Base-by-base conservation (phyloP, 2,888 invertebrate genomes). In the Amorpha juglandis region DNA sequence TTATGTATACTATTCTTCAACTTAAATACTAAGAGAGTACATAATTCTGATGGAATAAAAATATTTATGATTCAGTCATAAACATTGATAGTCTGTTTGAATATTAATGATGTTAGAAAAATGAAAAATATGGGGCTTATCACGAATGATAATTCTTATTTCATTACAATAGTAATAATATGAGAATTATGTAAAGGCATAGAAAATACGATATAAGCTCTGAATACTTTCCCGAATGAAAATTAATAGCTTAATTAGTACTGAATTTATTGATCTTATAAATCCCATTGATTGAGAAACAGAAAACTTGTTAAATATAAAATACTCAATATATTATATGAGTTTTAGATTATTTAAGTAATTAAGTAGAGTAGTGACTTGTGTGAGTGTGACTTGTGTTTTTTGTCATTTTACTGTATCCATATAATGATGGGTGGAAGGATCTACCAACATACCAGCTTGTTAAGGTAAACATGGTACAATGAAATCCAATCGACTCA, bases 381-480 rank as follows among this genome's bases (percentile, higher is more conserved):
- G 81, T 87, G 84, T 92, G 86, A 85, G 87, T 93, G 91, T 93
- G 92, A 93, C 91, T 89, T 91, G 90, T 92, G 87, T 90, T 87
- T 93, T 92, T 92, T 91, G 86, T 89, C 86, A 83, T 90, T 91
- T 92, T 91, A 88, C 91, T 93, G 82, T 89, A 90, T 58, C 90
- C 91, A 83, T 91, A 87, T 86, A 84, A 88, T 91, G 90, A 90
- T 90, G 91, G 89, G 87, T 91, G 94, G 92, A 94, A 95, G 95
- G 94, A 95, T 91, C 94, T 95, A 93, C 95, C 94, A 90, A 94
- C 94, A 91, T 94, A 94, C 93, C 95, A 94, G 94, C 95, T 95
- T 92, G 92, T 94, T 91, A 95, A 95, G 95, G 95, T 94, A 94
- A 94, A 81, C 79, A 84, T 72, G 86, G 87, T 90, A 87, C 87